Evolutionary conservation across 2,888 invertebrate species (phyloP), one percentile per base, ranked within the genome.

Genomic region (Pyrrhia umbra): DNA sequence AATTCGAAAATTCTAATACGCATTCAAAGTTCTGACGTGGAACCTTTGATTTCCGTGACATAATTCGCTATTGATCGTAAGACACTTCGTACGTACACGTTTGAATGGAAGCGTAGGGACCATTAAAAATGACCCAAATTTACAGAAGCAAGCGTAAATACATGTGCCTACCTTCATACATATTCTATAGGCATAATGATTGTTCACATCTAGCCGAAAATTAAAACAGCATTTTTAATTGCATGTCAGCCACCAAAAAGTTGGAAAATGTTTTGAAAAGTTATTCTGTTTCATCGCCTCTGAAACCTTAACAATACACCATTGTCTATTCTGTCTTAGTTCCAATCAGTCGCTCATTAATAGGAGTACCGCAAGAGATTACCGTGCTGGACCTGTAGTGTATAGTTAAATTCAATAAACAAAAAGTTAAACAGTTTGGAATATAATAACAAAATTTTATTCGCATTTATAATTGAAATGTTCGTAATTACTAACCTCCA

Each of bases 281-380:
- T 20, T 37, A 34, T 52, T 42, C 45, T 20, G 16, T 60, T 21
- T 13, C 40, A 58, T 66, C 43, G 34, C 20, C 18, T 20, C 15
- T 27, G 51, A 45, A 61, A 52, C 20, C 46, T 68, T 68, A 78
- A 85, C 79, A 87, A 85, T 78, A 74, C 52, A 18, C 71, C 72
- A 82, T 86, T 83, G 84, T 84, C 67, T 80, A 68, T 70, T 75
- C 66, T 68, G 68, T 69, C 61, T 67, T 64, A 40, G 16, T 34
- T 45, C 52, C 60, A 65, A 78, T 68, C 63, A 63, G 57, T 47
- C 46, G 45, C 57, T 40, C 52, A 49, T 25, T 57, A 57, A 66
- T 51, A 34, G 13, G 34, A 34, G 34, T 34, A 54, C 46, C 34
- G 27, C 47, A 39, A 45, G 30, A 37, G 39, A 40, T 6, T 54